These are phyloP conservation scores for Cetonia aurata DNA, from an alignment of 2,888 invertebrate species.

Conservation along the genomic window DNA sequence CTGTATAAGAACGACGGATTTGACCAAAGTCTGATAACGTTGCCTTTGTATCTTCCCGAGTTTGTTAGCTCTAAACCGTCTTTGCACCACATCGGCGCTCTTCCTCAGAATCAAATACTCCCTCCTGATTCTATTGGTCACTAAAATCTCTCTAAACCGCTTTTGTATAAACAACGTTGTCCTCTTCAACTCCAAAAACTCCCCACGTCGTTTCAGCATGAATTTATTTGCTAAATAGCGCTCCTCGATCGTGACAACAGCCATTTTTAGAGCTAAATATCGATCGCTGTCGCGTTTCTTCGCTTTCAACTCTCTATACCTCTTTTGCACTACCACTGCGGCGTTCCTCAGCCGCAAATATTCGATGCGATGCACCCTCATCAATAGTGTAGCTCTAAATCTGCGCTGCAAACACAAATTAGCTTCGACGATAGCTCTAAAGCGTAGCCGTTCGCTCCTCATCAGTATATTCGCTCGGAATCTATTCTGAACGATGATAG, in stretches of 20 bases:
- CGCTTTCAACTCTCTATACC: conserved; percentile 56
- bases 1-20: conserved; percentile 43
- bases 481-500: conserved; percentile 59
- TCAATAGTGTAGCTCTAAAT: conserved; percentile 55
- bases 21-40: conserved; percentile 59
- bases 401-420: conserved; percentile 56
- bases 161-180: conserved; percentile 56
- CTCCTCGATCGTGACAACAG: conserved; percentile 67
- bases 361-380: conserved; percentile 60
- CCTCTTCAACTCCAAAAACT: conserved; percentile 5
- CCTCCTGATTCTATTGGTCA: conserved; percentile 47
- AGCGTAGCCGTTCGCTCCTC: conserved; percentile 63
- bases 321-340: conserved; percentile 58
- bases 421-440: conserved; percentile 61
- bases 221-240: conserved; percentile 54
- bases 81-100: conserved; percentile 67
- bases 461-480: conserved; percentile 63
- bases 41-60: conserved; percentile 58
- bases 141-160: conserved; percentile 53
- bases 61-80: conserved; percentile 50
- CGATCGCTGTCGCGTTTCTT: conserved; percentile 53
- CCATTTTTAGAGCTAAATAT: conserved; percentile 63
- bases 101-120: conserved; percentile 56
- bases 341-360: conserved; percentile 60
- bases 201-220: conserved; percentile 28